Conservation (phyloP, 1,140 invertebrate genomes). For the Eubasilissa regina region DNA sequence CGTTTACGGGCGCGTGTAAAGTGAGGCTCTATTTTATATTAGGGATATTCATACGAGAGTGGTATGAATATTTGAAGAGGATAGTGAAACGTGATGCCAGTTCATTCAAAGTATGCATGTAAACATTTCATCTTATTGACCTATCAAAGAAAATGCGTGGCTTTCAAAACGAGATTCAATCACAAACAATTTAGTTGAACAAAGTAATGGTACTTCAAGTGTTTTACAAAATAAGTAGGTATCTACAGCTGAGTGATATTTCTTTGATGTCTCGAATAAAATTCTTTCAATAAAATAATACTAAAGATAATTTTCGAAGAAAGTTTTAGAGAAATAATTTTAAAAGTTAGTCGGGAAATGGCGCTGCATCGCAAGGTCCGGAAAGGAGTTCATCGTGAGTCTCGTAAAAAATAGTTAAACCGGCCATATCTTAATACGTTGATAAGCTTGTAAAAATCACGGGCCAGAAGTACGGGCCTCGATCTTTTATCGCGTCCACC, state of each 20-base stretch:
- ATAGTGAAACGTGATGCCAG: background rate
- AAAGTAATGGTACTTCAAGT: no score
- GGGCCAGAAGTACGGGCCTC: conserved; percentile 31
- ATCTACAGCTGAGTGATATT: no score
- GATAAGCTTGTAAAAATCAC: conserved; percentile 46
- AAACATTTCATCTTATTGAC: background rate
- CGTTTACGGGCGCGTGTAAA: conserved; percentile 15
- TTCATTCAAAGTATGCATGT: background rate
- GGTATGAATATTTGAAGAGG: conserved; percentile 21
- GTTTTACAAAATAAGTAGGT: no score
- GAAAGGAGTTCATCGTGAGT: conserved; percentile 3
- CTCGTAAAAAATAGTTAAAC: conserved; percentile 43
- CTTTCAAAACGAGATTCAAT: no score
- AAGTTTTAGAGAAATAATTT: no score
- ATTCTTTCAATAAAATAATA: no score
- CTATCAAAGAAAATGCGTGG: background rate
- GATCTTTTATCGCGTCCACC: conserved; percentile 49
- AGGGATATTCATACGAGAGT: background rate
- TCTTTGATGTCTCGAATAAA: no score
- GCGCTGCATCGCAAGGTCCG: background rate
- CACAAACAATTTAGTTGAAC: no score
- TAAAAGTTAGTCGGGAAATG: no score
- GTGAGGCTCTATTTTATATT: conserved; percentile 8
- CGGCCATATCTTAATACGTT: conserved; percentile 42
- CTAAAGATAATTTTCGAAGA: no score